Conservation (phyloP, 1,140 invertebrate species). For the Ceratoteleas bidentatus region DNA sequence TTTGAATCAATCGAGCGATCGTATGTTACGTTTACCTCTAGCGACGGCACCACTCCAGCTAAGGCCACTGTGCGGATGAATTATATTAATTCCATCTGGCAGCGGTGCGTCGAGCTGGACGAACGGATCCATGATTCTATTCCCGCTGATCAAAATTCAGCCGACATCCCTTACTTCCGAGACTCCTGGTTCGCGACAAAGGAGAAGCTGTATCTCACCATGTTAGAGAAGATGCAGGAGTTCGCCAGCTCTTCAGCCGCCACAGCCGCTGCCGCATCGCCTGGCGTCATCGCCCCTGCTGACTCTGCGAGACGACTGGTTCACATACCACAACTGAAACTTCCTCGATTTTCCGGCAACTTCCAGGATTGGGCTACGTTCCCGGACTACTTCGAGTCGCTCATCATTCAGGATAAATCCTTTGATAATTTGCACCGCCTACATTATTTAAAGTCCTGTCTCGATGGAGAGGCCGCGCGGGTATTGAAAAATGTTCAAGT, state of each 20-base stretch:
- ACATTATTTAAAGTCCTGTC: conserved; percentile 5
- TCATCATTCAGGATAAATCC: background rate
- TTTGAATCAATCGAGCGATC: background rate
- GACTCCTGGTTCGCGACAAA: no score
- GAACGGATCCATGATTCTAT: background rate
- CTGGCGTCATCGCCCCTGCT: no score
- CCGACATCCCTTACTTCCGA: background rate
- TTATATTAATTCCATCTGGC: background rate
- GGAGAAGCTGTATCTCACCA: background rate
- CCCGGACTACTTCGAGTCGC: background rate
- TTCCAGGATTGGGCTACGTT: background rate
- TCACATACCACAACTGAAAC: background rate
- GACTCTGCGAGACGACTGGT: background rate
- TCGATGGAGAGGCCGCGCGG: background rate
- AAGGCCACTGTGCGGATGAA: background rate
- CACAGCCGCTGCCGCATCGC: background rate
- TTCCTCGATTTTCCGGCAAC: background rate
- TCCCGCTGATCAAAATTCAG: background rate
- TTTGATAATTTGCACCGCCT: background rate
- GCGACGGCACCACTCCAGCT: background rate
- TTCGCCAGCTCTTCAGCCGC: background rate
- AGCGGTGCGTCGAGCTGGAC: background rate
- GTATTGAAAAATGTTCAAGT: background rate
- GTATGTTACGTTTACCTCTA: background rate
- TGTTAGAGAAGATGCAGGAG: conserved; percentile 1